Evolutionary conservation across 2,113 vertebrate genomes (phyloP).

Genomic region (Atlantisia rogersi): DNA sequence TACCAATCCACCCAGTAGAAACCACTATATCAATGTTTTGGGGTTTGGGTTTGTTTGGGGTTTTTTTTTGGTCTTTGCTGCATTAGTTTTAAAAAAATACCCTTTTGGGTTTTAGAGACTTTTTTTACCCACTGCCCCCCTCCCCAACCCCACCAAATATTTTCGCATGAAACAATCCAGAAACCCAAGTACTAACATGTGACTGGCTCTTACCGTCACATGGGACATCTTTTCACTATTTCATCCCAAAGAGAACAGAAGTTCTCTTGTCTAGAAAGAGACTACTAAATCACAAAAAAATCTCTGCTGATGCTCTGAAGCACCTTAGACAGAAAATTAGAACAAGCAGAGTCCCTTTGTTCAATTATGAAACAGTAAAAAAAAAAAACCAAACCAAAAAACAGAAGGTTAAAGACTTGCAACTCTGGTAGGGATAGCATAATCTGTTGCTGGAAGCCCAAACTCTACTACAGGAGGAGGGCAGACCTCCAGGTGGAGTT

Average conservation of each 20-base stretch:
- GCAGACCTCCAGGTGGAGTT: not conserved
- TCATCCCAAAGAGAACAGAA: not conserved
- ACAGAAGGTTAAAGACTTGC: not conserved
- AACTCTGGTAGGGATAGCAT: not conserved
- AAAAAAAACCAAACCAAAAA: not conserved
- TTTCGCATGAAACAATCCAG: not conserved
- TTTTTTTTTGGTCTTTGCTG: not conserved
- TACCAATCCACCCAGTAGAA: not conserved
- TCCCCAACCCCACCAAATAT: not conserved
- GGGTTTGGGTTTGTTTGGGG: too few species aligned
- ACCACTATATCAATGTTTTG: fast-evolving
- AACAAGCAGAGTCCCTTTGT: not conserved
- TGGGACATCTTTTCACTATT: not conserved
- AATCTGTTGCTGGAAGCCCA: not conserved
- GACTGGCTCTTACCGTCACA: not conserved
- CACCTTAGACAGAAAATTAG: not conserved
- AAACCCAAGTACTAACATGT: not conserved
- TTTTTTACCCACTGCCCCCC: not conserved
- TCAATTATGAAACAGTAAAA: not conserved
- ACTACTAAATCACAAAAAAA: not conserved
- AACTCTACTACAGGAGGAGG: not conserved
- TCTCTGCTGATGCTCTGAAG: not conserved
- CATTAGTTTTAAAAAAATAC: not conserved
- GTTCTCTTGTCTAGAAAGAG: not conserved
- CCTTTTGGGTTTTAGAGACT: not conserved